A percentile compares a stretch with the other conserved stretches of the same genome.
phyloP scores from a whole-genome alignment of 2,113 vertebrate species.

The Oreochromis tanganicae region DNA sequence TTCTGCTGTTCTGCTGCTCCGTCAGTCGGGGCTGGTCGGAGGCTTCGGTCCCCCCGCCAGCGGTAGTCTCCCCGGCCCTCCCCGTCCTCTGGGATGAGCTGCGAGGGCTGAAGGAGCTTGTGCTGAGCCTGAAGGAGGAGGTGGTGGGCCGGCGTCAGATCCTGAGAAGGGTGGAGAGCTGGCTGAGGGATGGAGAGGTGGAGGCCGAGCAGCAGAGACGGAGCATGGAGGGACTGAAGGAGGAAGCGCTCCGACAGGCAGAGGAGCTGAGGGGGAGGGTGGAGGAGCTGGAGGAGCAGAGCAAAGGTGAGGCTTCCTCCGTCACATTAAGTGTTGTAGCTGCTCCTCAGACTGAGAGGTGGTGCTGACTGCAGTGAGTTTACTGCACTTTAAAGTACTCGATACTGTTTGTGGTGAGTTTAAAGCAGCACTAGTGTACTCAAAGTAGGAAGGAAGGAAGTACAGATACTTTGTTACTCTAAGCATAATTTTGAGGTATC shows the following conservation, averaged over 20 bases:
- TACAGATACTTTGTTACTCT: too few species aligned
- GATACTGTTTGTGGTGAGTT: too few species aligned
- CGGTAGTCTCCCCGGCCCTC: not conserved
- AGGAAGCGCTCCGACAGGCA: not conserved
- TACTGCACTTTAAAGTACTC: not conserved
- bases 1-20: not conserved
- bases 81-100: conserved; percentile 46
- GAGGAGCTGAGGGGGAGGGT: not conserved
- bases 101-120: conserved; percentile 41
- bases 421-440: not conserved
- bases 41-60: not conserved
- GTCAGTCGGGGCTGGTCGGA: not conserved
- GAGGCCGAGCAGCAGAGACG: not conserved
- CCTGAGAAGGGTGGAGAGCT: conserved; percentile 41
- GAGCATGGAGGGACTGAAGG: not conserved
- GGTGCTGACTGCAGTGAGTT: not conserved
- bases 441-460: not conserved
- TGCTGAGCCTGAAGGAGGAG: conserved; percentile 29
- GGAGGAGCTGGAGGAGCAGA: conserved; percentile 23
- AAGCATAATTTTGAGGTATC: too few species aligned
- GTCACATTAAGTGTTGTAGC: not conserved
- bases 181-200: conserved; percentile 35
- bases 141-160: conserved; percentile 30
- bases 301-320: not conserved
- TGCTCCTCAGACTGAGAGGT: not conserved